Conservation (phyloP, 2,797 vertebrate species). For the Rhinella marina region DNA sequence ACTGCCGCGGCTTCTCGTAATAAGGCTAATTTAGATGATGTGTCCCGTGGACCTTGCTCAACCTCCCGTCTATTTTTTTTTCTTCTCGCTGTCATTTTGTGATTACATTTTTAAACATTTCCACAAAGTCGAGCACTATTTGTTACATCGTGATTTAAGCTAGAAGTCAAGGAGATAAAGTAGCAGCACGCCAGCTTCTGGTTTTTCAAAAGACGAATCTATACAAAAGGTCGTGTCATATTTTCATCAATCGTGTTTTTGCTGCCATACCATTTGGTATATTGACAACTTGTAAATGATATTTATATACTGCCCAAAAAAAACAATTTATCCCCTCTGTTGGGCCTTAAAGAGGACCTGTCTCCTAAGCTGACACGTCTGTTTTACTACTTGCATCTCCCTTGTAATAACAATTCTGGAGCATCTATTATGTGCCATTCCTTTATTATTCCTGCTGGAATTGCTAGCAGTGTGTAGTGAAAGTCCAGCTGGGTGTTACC, state of each 20-base stretch:
- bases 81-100: slow-evolving; percentile 45
- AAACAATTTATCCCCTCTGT: not conserved
- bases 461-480: too few species aligned
- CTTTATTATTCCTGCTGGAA: too few species aligned
- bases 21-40: slow-evolving; percentile 61
- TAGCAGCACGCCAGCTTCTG: slow-evolving; percentile 15
- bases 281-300: not conserved
- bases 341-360: too few species aligned
- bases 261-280: not conserved
- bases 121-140: slow-evolving; percentile 46
- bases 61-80: slow-evolving; percentile 48
- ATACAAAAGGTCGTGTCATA: slow-evolving; percentile 23
- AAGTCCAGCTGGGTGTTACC: too few species aligned
- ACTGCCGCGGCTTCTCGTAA: slow-evolving; percentile 56
- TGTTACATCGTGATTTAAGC: slow-evolving; percentile 39
- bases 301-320: not conserved
- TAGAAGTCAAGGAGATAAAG: slow-evolving; percentile 12
- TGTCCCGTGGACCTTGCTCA: slow-evolving; percentile 49
- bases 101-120: slow-evolving; percentile 55
- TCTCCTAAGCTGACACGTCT: too few species aligned
- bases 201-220: not conserved
- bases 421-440: too few species aligned
- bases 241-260: not conserved
- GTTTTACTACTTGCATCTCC: too few species aligned
- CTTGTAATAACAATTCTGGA: too few species aligned